These are phyloP conservation scores for Ceryle rudis DNA, from an alignment of 2,797 vertebrate species.

Conservation along the genomic window DNA sequence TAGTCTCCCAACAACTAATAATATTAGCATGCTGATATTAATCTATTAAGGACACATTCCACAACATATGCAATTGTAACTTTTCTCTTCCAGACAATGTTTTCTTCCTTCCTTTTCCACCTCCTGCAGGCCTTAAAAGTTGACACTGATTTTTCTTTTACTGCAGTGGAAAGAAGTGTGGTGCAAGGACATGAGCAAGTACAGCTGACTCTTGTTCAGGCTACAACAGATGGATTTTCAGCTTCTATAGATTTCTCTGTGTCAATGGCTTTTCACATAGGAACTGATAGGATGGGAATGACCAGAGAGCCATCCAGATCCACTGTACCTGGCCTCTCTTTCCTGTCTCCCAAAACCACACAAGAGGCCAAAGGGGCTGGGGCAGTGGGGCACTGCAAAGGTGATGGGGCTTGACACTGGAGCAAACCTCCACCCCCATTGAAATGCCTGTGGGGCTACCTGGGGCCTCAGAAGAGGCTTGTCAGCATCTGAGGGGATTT, in stretches of 20 bases:
- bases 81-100: neutral
- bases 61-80: neutral
- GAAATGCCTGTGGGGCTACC: neutral
- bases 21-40: neutral
- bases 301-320: neutral
- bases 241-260: neutral
- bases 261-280: accelerated
- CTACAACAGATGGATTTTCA: neutral
- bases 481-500: neutral
- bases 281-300: neutral
- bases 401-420: neutral
- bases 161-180: neutral
- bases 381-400: neutral
- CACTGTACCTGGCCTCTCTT: neutral
- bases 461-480: neutral
- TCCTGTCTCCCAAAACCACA: neutral
- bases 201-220: neutral
- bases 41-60: neutral
- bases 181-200: neutral
- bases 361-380: neutral
- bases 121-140: neutral
- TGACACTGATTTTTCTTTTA: neutral
- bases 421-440: neutral
- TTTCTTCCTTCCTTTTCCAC: neutral
- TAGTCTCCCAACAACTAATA: neutral